Evolutionary conservation across 2,888 invertebrate genomes (phyloP), one percentile per base, ranked within the genome.

Genomic region (Tolmerus cingulatus): DNA sequence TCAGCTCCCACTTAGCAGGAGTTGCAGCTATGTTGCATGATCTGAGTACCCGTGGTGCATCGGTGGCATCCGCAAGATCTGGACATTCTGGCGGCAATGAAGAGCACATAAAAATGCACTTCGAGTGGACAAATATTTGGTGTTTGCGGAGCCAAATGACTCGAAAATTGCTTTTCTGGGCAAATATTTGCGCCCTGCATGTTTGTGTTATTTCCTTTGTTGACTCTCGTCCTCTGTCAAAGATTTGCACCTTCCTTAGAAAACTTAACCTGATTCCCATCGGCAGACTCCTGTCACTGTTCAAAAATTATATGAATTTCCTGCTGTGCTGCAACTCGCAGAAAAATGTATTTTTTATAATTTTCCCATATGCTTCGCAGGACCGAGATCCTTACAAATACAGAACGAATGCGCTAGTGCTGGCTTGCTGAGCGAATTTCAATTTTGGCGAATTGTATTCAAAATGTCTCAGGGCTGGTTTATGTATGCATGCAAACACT

Each of bases 111-210:
- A 23, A 85, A 87, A 87, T 85, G 87, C 84, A 87, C 77, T 85
- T 55, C 23, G 46, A 87, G 66, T 86, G 74, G 51, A 78, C 78
- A 87, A 87, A 87, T 87, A 87, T 87, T 87, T 87, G 79, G 51
- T 87, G 78, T 86, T 87, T 87, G 74, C 74, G 66, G 79, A 87
- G 66, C 30, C 85, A 87, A 87, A 87, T 85, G 79, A 87, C 85
- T 87, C 85, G 87, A 87, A 87, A 87, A 87, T 87, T 87, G 87
- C 85, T 87, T 87, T 86, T 87, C 55, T 77, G 78, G 78, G 66
- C 66, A 84, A 87, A 87, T 87, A 87, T 87, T 87, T 87, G 76
- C 46, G 55, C 85, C 74, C 74, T 85, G 30, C 85, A 43, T 85
- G 85, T 85, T 85, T 85, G 82, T 55, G 57, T 82, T 82, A 66